Base-by-base conservation (phyloP, 2,797 vertebrate species). In the Pipistrellus nathusii region DNA sequence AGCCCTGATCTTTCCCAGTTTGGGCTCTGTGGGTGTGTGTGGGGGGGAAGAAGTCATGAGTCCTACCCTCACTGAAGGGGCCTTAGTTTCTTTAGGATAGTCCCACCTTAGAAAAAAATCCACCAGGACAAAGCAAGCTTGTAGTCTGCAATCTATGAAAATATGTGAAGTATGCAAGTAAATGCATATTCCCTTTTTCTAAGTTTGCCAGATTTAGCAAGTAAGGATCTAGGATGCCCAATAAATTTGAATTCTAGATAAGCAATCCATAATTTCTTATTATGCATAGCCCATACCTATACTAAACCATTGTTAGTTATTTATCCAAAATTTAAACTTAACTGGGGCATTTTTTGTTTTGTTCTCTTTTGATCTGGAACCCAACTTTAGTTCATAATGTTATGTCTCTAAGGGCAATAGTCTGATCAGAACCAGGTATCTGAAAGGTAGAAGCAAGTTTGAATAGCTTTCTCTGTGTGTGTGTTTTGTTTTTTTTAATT, bases 281-380 rank as follows among this genome's bases (percentile, higher is more conserved):
- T 59, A 71, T 10, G 32, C 53, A 80, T 3, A 30, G 38, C 46
- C 18, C 46, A 87, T 59, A 20, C 48, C 85, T 88, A 35, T 3
- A 85, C 25, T 41, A 46, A 82, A 59, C 90, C 55, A 21, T 20
- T 57, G 62, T 35, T 20, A 53, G 62, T 35, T 71, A 27, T 81
- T 64, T 89, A 78, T 64, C 57, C 78, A 25, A 91, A 87, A 81
- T 89, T 94, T 62, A 66, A 32, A 84, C 89, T 62, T 72, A 92
- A 76, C 75, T 55, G 46, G 46, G 18, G 23, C 20, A 38, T 75
- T 41, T 71, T 81, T 8, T 53, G 17, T 46, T 51, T 30, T 69
- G 4, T 69, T 66, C 38, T 32, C 4, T 62, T 57, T 93, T 85
- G 55, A 64, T 53, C 87, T 71, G 53, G 2, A 30, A 30, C 27